Percentiles rank a stretch among this genome's conserved stretches.
Conservation (phyloP, 2,888 invertebrate genomes). For the Elgonia sp. region DNA sequence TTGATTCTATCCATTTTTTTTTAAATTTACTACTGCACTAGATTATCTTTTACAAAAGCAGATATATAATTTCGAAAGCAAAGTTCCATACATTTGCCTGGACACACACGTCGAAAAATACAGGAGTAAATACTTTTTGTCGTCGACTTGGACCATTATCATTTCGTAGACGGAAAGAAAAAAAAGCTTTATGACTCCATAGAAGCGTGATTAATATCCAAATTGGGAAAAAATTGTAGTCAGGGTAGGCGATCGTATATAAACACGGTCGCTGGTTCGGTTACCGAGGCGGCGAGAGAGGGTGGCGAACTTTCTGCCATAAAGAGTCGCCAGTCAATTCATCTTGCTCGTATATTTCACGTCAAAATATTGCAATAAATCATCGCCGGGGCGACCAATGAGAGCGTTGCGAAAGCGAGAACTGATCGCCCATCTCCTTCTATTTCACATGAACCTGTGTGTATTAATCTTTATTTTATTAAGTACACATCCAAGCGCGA, state of each 20-base stretch:
- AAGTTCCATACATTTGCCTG: constrained; percentile 11
- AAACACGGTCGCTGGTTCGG: constrained; percentile 73
- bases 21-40: not conserved
- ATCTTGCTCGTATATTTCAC: constrained; percentile 85
- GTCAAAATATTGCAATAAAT: constrained; percentile 87
- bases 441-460: constrained; percentile 81
- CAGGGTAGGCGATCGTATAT: constrained; percentile 74
- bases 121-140: constrained; percentile 65
- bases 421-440: constrained; percentile 75
- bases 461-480: constrained; percentile 85
- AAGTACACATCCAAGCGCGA: constrained; percentile 77
- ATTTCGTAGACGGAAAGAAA: constrained; percentile 56
- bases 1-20: too few relatives aligned
- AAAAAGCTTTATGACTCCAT: constrained; percentile 74
- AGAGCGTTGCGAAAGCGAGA: constrained; percentile 69
- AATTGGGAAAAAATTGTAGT: constrained; percentile 81
- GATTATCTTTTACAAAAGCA: not conserved
- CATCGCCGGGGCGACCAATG: constrained; percentile 81
- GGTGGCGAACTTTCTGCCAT: constrained; percentile 84
- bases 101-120: constrained; percentile 43
- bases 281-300: constrained; percentile 75
- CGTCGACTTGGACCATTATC: constrained; percentile 55
- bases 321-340: constrained; percentile 85
- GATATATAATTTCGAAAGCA: constrained; percentile 5
- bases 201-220: constrained; percentile 79